phyloP scores from a whole-genome alignment of 2,113 vertebrate genomes.

The Glaucomys volans region DNA sequence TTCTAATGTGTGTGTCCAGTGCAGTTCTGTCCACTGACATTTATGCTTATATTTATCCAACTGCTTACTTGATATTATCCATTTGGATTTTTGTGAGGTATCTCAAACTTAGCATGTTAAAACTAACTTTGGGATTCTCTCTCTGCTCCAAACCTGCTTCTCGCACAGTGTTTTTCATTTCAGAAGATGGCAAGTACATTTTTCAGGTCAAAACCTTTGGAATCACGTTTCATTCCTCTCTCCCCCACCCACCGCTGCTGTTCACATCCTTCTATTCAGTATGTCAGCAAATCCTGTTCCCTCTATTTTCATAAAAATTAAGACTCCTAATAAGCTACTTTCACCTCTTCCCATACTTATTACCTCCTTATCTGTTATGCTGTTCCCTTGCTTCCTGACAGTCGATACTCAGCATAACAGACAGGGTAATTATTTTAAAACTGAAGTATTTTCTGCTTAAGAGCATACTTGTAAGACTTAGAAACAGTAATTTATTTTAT shows the following conservation, averaged over 20 bases:
- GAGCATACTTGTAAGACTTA: conserved; percentile 5
- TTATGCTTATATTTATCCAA: neutral
- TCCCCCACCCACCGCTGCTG: too few relatives aligned
- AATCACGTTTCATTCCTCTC: neutral
- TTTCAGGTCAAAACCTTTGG: neutral
- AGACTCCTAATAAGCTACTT: neutral
- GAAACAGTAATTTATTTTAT: conserved; percentile 18
- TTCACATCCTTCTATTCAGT: neutral
- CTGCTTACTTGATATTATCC: neutral
- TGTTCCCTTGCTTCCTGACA: neutral
- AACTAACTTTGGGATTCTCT: neutral
- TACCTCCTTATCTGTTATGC: neutral
- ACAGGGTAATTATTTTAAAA: conserved; percentile 12
- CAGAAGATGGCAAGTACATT: neutral
- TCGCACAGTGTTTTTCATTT: neutral
- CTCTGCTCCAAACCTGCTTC: neutral
- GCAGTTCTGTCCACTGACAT: neutral
- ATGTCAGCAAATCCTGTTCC: neutral
- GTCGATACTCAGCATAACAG: neutral
- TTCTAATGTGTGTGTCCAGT: neutral
- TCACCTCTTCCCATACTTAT: neutral
- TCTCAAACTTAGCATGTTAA: neutral
- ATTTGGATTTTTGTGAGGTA: neutral
- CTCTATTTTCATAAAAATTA: conserved; percentile 1
- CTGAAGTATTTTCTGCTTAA: neutral